Base-by-base conservation (phyloP, 2,113 vertebrate species). In the Tragelaphus strepsiceros region DNA sequence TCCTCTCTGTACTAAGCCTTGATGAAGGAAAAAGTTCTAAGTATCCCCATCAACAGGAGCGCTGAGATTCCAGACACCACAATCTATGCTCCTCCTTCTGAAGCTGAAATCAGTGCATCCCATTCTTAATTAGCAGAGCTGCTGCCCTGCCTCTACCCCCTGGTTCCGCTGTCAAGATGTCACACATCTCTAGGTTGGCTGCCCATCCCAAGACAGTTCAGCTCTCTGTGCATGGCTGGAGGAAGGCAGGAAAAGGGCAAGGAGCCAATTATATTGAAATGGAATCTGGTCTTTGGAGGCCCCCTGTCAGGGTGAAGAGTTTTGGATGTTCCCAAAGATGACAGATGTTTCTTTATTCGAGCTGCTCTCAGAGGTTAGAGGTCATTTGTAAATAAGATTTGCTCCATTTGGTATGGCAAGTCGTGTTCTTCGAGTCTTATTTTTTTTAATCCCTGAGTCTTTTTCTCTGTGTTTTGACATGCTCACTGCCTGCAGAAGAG, bases 341-440 rank as follows among this genome's bases (percentile, higher is more conserved):
- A 96, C 97, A 98, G 97, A 97, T 98, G 96, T 78, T 96, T 95
- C 96, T 98, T 96, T 97, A 97, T 98, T 86, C 91, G 78, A 71
- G 32, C 62, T 94, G 97, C 84, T 94, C 82, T 98, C 74, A n/a
- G 39, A 58, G 95, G 94, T 97, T 51, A 97, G 67, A 96, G 94
- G 77, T 96, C 96, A 94, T 93, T 98, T 98, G 97, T 98, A 98
- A 98, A 96, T 98, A 98, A 98, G 98, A 98, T 97, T 96, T 97
- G 92, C 94, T 98, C 91, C 95, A 95, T 96, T 98, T 97, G 96
- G 90, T 94, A 84, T 59, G 78, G 94, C 85, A 96, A 97, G 82
- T 91, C 49, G 46, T 96, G 10, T 92, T 97, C 67, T 92, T 35
- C 3, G 4, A 43, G 90, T 43, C 46, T 56, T 83, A 15, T 43